These are phyloP conservation scores for Drosophila pruinosa DNA, from an alignment of 1,140 invertebrate genomes.

Conservation along the genomic window DNA sequence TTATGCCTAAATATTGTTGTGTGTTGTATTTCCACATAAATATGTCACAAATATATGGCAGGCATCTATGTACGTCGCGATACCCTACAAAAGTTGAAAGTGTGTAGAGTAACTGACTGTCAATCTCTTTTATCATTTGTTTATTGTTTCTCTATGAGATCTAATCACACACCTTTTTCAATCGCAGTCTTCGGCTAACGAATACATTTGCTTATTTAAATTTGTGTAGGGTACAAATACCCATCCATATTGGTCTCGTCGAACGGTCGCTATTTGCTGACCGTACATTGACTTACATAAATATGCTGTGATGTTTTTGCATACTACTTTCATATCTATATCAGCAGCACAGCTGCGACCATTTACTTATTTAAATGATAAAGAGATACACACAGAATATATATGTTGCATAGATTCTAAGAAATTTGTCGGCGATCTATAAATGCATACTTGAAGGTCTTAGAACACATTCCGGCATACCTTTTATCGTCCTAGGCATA, in stretches of 20 bases:
- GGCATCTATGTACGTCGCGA: background rate
- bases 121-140: background rate
- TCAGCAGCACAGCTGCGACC: conserved; percentile 17
- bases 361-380: conserved; percentile 33
- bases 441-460: conserved; percentile 36
- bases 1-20: conserved; percentile 30
- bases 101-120: background rate
- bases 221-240: conserved; percentile 15
- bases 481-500: conserved; percentile 36
- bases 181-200: background rate
- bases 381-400: conserved; percentile 1
- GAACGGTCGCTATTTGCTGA: conserved; percentile 13
- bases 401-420: background rate
- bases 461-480: conserved; percentile 33
- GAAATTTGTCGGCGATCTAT: conserved; percentile 47
- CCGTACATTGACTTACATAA: conserved; percentile 17
- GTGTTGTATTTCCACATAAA: conserved; percentile 21
- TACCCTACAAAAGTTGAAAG: background rate
- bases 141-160: background rate
- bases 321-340: conserved; percentile 24
- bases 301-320: conserved; percentile 35
- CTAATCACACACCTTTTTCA: background rate
- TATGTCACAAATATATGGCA: background rate
- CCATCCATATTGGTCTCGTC: background rate
- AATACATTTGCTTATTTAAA: conserved; percentile 3